A percentile compares a stretch with the other conserved stretches of the same genome.
Evolutionary conservation across 2,888 invertebrate genomes (phyloP).

Genomic region (Sturmia bella): DNA sequence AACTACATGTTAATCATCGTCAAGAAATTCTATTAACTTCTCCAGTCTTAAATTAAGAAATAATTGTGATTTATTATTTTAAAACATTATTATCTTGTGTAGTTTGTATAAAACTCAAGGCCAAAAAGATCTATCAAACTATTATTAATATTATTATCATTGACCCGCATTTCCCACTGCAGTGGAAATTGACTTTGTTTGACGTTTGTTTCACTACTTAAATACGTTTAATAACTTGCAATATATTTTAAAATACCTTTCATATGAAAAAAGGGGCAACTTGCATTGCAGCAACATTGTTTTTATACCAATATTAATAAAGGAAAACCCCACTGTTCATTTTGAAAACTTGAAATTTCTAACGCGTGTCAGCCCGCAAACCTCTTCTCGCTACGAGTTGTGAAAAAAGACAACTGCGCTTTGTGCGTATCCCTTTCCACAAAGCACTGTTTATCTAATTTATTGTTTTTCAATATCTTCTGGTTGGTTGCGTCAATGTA

Average conservation of each 20-base stretch:
- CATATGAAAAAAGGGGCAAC: constrained; percentile 8
- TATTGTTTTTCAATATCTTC: constrained; percentile 32
- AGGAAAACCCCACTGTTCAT: constrained; percentile 26
- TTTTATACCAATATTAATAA: constrained; percentile 16
- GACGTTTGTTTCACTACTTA: constrained; percentile 14
- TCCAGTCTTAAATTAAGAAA: too few relatives aligned
- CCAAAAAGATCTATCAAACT: neutral
- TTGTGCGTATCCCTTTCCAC: constrained; percentile 22
- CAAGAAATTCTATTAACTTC: too few relatives aligned
- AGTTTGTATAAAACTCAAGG: neutral
- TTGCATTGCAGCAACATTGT: constrained; percentile 13
- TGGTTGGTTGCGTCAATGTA: constrained; percentile 53
- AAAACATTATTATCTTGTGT: neutral
- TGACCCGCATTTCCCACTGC: constrained; percentile 67
- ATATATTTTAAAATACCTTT: constrained; percentile 1
- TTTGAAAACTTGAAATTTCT: constrained; percentile 37
- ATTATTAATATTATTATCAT: constrained; percentile 19
- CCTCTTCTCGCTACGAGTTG: neutral
- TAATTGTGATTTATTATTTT: too few relatives aligned
- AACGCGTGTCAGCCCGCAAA: constrained; percentile 61
- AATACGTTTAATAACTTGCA: neutral
- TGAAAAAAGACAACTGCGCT: constrained; percentile 1
- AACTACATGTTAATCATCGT: too few relatives aligned
- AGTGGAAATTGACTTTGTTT: constrained; percentile 9
- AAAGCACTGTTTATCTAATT: constrained; percentile 12